These are phyloP conservation scores for Apis florea DNA, from an alignment of 1,140 invertebrate genomes.

Conservation along the genomic window DNA sequence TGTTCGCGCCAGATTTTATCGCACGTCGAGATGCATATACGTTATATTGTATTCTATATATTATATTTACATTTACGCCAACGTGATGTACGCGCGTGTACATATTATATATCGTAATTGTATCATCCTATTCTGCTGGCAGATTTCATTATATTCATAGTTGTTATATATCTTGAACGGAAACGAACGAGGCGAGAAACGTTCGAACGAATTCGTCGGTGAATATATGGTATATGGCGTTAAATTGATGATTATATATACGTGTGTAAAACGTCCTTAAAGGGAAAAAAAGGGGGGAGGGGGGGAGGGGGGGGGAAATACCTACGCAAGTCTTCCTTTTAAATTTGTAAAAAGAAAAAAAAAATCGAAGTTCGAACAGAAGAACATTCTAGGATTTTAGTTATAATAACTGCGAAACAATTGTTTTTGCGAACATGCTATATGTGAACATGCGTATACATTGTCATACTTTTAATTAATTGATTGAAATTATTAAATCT, in stretches of 20 bases:
- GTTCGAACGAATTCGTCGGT: constrained; percentile 10
- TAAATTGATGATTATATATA: constrained; percentile 4
- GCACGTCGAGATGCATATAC: constrained; percentile 52
- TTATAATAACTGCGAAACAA: constrained; percentile 6
- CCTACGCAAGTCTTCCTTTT: constrained; percentile 59
- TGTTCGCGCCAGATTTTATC: constrained; percentile 48
- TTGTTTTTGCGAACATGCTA: too few species aligned
- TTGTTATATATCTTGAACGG: constrained; percentile 1
- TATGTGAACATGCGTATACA: too few species aligned
- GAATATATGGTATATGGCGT: not conserved
- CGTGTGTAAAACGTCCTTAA: not conserved
- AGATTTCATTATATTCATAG: constrained; percentile 44
- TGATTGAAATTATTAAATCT: too few species aligned
- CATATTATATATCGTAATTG: constrained; percentile 31
- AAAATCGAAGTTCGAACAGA: constrained; percentile 6
- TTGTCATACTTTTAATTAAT: too few species aligned
- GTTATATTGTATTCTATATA: constrained; percentile 56
- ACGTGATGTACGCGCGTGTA: constrained; percentile 36
- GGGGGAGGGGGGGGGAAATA: too few species aligned
- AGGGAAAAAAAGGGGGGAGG: too few species aligned
- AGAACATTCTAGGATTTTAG: not conserved
- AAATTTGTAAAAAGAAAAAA: constrained; percentile 30
- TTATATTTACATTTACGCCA: constrained; percentile 46
- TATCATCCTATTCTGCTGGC: constrained; percentile 42
- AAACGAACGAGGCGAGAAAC: not conserved